A percentile compares a stretch with the other conserved stretches of the same genome.
phyloP scores from a whole-genome alignment of 2,888 invertebrate species.

The Diogma glabrata region DNA sequence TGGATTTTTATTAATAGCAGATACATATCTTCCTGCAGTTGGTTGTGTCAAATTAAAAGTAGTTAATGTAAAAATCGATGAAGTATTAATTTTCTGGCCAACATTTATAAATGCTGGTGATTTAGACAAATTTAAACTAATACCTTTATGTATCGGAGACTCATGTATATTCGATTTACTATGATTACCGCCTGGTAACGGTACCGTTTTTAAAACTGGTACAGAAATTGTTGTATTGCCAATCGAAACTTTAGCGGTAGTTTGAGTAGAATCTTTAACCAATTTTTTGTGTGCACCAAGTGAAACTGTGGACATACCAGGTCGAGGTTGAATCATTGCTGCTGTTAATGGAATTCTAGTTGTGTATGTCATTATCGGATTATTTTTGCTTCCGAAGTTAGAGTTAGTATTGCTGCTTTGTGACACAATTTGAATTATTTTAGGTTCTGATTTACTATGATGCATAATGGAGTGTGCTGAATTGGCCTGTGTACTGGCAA shows the following conservation, averaged over 20 bases:
- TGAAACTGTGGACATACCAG: constrained; percentile 24
- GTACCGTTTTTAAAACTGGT: constrained; percentile 29
- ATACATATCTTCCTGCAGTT: constrained; percentile 36
- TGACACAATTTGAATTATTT: constrained; percentile 4
- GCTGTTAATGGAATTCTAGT: constrained; percentile 16
- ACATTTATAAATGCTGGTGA: constrained; percentile 25
- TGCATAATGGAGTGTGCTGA: neutral
- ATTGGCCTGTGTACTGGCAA: neutral
- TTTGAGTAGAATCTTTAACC: constrained; percentile 45
- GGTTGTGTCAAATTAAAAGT: constrained; percentile 32
- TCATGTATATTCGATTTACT: neutral
- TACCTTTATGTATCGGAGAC: constrained; percentile 18
- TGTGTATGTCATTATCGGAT: constrained; percentile 7
- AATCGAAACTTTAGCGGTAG: constrained; percentile 40
- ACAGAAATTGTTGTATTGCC: constrained; percentile 37
- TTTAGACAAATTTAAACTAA: constrained; percentile 28
- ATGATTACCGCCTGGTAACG: constrained; percentile 10
- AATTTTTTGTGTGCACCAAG: constrained; percentile 39
- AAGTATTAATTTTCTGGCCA: constrained; percentile 29
- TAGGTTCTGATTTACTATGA: neutral
- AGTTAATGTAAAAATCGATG: constrained; percentile 32
- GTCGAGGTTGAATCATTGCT: constrained; percentile 16
- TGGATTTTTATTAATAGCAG: constrained; percentile 23
- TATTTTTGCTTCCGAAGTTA: neutral
- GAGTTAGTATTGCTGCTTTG: constrained; percentile 3